Percentiles rank a stretch among this genome's conserved stretches.
These are phyloP conservation scores for Myiotriccus ornatus DNA, from an alignment of 2,797 vertebrate species.

Conservation along the genomic window DNA sequence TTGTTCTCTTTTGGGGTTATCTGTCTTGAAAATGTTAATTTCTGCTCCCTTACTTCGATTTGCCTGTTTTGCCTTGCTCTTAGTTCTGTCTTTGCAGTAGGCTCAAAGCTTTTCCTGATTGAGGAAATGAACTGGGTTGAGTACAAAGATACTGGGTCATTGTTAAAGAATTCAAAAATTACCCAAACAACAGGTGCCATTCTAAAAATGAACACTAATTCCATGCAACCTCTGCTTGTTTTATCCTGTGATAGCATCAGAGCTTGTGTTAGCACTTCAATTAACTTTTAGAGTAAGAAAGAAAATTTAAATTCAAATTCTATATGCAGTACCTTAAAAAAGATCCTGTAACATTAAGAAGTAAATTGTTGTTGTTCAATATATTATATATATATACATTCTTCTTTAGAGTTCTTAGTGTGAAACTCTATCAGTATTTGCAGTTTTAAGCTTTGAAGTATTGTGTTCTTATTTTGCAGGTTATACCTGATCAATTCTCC, in stretches of 20 bases:
- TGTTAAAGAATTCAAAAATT: background rate
- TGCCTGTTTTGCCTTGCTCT: background rate
- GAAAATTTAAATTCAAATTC: background rate
- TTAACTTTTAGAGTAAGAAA: background rate
- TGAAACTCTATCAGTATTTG: background rate
- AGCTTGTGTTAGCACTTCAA: background rate
- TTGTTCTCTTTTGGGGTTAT: background rate
- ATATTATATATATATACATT: background rate
- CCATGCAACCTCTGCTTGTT: background rate
- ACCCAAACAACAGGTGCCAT: rapidly evolving
- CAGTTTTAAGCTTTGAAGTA: background rate
- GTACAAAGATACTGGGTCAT: background rate
- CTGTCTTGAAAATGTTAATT: background rate
- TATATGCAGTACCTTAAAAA: background rate
- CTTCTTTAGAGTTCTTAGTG: background rate
- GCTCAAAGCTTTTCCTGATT: background rate
- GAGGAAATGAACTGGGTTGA: background rate
- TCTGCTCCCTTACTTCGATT: background rate
- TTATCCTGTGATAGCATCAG: background rate
- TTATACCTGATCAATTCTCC: constrained; percentile 98
- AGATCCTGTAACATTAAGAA: background rate
- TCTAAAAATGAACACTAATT: background rate
- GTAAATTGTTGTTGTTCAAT: background rate
- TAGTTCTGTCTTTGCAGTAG: background rate
- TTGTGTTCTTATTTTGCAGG: constrained; percentile 68